Evolutionary conservation across 2,113 vertebrate species (phyloP), one percentile per base, ranked within the genome.

Genomic region (Atractosteus spatula): DNA sequence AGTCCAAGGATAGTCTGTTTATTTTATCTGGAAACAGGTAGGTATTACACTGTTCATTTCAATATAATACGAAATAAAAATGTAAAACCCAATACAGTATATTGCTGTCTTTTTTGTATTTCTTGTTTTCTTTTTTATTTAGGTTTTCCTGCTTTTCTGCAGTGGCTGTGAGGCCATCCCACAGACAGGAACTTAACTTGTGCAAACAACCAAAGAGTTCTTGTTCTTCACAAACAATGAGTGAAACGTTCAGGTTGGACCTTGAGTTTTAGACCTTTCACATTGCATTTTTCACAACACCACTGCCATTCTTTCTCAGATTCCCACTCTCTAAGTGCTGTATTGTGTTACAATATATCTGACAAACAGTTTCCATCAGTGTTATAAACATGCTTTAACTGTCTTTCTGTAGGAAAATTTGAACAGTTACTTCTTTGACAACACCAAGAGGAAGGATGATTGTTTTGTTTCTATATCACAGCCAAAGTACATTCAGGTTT

Each of bases 11-110:
- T 77, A 81, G 70, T 67, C 73, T 44, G 76, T 86, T 84, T 82
- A 80, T 85, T 88, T 72, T 77, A 44, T 77, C 65, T 76, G 77
- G 78, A 82, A 87, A 82, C 76, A 79, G 76, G 59, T 76, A 74
- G n/a, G 76, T 47, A 56, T 55, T 62, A 82, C 69, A 81, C 64
- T 17, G 71, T 79, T 79, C 29, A 29, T 66, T 80, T 73, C 73
- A 80, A 68, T 76, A 65, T 65, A 73, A 73, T 71, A 81, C 61
- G 70, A 85, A 80, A 68, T 59, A 76, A 13, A 17, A 59, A 82
- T 71, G 69, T 81, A 74, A 82, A 88, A 80, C 70, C 72, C 71
- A 71, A 62, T 63, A 69, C 62, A 74, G 56, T 75, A 69, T 77
- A 65, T 69, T 70, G 68, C 73, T 71, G 62, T 63, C 45, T 51